A percentile compares a stretch with the other conserved stretches of the same genome.
Conservation (phyloP, 2,113 vertebrate species). For the Seriola rivoliana region DNA sequence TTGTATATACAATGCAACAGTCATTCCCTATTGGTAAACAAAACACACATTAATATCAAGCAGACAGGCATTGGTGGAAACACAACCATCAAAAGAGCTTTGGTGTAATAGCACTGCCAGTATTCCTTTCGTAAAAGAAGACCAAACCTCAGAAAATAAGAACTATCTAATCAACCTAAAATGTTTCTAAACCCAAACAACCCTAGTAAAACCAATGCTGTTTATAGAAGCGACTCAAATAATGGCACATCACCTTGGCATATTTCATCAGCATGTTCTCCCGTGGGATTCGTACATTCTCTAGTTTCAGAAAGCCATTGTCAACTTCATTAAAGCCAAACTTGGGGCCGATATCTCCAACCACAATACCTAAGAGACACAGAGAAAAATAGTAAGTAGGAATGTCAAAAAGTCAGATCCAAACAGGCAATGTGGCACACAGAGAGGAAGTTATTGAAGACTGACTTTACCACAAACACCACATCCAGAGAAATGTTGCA, state of each 20-base stretch:
- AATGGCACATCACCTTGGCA: constrained; percentile 88
- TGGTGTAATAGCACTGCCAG: not conserved
- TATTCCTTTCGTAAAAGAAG: not conserved
- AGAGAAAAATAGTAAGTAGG: not conserved
- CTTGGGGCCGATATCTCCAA: constrained; percentile 98
- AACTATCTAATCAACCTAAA: not conserved
- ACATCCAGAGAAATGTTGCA: not conserved
- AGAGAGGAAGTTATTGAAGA: not conserved
- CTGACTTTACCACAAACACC: not conserved
- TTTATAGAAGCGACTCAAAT: not conserved
- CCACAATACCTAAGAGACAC: constrained; percentile 87
- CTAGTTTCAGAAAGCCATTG: constrained; percentile 96
- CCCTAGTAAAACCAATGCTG: not conserved
- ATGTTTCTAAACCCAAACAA: not conserved
- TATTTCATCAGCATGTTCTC: constrained; percentile 99
- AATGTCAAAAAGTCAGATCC: not conserved
- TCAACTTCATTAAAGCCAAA: constrained; percentile 97
- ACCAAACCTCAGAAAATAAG: no score
- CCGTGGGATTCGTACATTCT: constrained; percentile 94
- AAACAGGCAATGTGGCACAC: not conserved
- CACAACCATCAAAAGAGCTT: not conserved
- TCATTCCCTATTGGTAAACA: no score
- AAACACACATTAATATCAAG: not conserved
- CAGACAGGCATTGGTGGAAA: not conserved
- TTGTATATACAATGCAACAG: not conserved